A percentile compares a stretch with the other conserved stretches of the same genome.
Conservation (phyloP, 2,888 invertebrate genomes). For the Branchipolynoe longqiensis region DNA sequence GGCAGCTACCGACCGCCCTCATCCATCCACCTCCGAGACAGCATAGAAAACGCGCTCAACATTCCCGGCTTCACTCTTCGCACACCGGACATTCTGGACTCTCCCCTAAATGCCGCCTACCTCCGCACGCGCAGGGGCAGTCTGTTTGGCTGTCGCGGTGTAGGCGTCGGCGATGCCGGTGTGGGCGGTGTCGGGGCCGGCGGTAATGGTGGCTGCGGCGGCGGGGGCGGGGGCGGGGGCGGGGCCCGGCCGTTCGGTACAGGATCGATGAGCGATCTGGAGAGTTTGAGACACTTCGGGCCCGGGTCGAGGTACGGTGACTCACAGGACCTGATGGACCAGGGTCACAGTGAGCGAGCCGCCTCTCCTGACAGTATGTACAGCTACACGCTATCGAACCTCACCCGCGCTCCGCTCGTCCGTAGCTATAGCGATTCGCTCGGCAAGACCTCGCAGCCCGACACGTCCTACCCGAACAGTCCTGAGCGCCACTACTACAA, state of each 20-base stretch:
- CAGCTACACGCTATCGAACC: slow-evolving; percentile 33
- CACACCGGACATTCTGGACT: slow-evolving; percentile 55
- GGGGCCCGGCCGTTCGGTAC: slow-evolving; percentile 14
- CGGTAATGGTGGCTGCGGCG: background rate
- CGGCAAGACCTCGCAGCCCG: slow-evolving; percentile 12
- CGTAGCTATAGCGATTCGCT: slow-evolving; percentile 56
- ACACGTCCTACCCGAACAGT: slow-evolving; percentile 26
- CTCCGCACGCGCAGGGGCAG: slow-evolving; percentile 20
- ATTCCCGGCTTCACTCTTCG: slow-evolving; percentile 44
- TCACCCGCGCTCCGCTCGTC: slow-evolving; percentile 27
- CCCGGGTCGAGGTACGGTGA: slow-evolving; percentile 34
- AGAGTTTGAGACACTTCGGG: slow-evolving; percentile 57
- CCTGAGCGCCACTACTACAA: slow-evolving; percentile 36
- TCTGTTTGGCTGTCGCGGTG: background rate
- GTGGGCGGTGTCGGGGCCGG: background rate
- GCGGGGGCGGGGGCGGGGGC: background rate
- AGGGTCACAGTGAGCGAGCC: slow-evolving; percentile 6
- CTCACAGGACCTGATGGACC: slow-evolving; percentile 33
- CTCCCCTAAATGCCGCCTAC: slow-evolving; percentile 24
- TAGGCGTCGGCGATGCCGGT: too few relatives aligned
- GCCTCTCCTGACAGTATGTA: slow-evolving; percentile 48
- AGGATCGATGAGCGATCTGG: slow-evolving; percentile 55
- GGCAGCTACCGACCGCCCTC: slow-evolving; percentile 74
- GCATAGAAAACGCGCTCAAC: slow-evolving; percentile 71
- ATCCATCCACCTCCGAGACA: slow-evolving; percentile 75